phyloP scores from a whole-genome alignment of 2,113 vertebrate species.

The Alces alces region DNA sequence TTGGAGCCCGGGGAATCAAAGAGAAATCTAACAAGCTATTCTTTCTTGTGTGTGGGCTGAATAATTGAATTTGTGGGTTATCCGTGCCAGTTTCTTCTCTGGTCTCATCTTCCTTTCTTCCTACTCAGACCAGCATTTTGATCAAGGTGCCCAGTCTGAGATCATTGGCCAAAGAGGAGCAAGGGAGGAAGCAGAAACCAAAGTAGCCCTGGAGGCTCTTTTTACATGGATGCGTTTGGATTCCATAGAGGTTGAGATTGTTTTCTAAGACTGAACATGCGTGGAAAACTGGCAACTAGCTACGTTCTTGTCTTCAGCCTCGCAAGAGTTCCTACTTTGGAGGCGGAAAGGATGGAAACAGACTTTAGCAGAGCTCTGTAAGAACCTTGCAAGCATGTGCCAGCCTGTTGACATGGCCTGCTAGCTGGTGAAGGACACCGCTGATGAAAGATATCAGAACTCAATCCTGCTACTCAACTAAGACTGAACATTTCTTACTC shows the following conservation, averaged over 20 bases:
- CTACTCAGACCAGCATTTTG: not conserved
- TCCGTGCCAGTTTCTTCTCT: not conserved
- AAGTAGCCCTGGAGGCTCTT: rapidly evolving
- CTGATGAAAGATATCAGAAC: not conserved
- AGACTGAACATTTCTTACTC: not conserved
- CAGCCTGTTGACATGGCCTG: not conserved
- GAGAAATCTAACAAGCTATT: conserved; percentile 22
- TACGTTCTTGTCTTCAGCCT: not conserved
- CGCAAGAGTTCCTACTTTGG: not conserved
- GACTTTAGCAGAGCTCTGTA: not conserved
- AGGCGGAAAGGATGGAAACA: not conserved
- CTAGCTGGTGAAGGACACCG: not conserved
- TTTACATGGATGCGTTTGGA: not conserved
- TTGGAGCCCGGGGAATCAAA: conserved; percentile 38
- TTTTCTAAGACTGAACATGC: not conserved
- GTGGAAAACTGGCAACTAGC: not conserved
- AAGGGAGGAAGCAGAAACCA: not conserved
- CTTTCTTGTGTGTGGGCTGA: not conserved
- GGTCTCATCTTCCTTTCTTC: not conserved
- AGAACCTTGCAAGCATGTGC: not conserved
- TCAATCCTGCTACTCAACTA: not conserved
- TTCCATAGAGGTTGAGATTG: not conserved
- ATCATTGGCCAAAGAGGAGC: too few relatives aligned
- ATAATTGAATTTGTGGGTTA: conserved; percentile 13
- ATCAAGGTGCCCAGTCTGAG: not conserved